Conservation (phyloP, 2,797 vertebrate species). For the Spinibarbus caldwelli region DNA sequence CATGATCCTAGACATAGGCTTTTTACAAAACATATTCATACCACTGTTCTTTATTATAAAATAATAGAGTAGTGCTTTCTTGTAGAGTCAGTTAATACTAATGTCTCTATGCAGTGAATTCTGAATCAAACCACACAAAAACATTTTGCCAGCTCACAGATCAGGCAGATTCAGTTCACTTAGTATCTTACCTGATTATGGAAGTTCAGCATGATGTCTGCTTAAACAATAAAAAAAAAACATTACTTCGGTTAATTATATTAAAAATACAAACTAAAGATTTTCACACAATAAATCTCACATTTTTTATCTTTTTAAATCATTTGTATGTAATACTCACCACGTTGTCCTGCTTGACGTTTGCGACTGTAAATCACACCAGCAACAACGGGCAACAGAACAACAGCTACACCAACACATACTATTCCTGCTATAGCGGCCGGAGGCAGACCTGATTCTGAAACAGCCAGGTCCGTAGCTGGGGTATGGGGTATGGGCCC, state of each 20-base stretch:
- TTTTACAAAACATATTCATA: too few relatives aligned
- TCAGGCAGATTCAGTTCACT: not conserved
- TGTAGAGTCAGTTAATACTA: not conserved
- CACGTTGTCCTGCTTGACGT: not conserved
- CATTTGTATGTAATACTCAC: not conserved
- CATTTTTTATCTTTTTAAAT: too few relatives aligned
- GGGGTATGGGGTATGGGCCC: too few relatives aligned
- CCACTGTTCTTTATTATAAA: too few relatives aligned
- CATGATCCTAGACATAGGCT: too few relatives aligned
- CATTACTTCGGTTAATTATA: not conserved
- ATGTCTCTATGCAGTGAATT: not conserved
- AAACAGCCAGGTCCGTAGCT: too few relatives aligned
- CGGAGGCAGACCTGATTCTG: not conserved
- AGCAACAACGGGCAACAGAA: not conserved
- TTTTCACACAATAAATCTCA: not conserved
- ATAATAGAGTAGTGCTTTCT: too few relatives aligned
- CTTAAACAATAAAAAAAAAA: not conserved
- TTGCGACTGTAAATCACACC: not conserved
- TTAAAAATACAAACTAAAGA: not conserved
- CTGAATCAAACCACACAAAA: not conserved
- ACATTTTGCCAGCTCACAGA: too few relatives aligned
- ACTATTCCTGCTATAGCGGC: not conserved
- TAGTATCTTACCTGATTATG: not conserved
- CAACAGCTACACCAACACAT: not conserved
- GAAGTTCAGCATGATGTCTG: not conserved